Percentiles rank a stretch among this genome's conserved stretches.
These are phyloP conservation scores for Psophia crepitans DNA, from an alignment of 2,113 vertebrate species.

Conservation along the genomic window DNA sequence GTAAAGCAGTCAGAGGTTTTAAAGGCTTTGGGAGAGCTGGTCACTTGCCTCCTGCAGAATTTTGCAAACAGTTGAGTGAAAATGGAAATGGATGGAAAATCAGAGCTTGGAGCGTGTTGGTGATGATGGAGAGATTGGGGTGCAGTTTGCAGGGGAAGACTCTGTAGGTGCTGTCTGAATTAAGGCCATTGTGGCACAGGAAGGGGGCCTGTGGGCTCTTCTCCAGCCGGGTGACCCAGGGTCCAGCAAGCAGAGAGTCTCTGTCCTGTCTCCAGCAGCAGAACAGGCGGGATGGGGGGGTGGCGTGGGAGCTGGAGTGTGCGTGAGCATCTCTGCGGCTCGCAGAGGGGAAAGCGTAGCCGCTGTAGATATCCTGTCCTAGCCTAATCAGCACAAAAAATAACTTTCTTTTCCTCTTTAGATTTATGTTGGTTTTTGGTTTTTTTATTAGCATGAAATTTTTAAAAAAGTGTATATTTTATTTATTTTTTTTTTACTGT, in stretches of 20 bases:
- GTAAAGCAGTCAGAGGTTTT: not conserved
- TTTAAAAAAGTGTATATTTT: constrained; percentile 66
- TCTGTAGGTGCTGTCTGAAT: not conserved
- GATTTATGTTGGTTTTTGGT: constrained; percentile 60
- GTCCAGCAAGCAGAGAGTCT: not conserved
- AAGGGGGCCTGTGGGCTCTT: not conserved
- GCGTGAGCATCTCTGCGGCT: not conserved
- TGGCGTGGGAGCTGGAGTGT: not conserved
- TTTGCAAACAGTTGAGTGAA: not conserved
- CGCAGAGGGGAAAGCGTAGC: not conserved
- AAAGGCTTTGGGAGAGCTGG: not conserved
- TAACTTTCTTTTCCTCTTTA: constrained; percentile 62
- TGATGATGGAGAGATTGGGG: not conserved
- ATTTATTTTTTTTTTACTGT: constrained; percentile 83
- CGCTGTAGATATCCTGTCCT: not conserved
- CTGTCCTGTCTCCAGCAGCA: rapidly evolving
- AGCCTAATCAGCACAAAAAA: not conserved
- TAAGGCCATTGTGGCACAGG: not conserved
- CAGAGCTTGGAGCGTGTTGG: not conserved
- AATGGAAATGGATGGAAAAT: not conserved
- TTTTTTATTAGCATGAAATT: constrained; percentile 56
- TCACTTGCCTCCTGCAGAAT: not conserved
- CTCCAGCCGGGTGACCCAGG: not conserved
- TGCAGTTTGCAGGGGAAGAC: not conserved
- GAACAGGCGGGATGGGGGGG: not conserved